Base-by-base conservation (phyloP, 2,797 vertebrate genomes). In the Thripadectes ignobilis region DNA sequence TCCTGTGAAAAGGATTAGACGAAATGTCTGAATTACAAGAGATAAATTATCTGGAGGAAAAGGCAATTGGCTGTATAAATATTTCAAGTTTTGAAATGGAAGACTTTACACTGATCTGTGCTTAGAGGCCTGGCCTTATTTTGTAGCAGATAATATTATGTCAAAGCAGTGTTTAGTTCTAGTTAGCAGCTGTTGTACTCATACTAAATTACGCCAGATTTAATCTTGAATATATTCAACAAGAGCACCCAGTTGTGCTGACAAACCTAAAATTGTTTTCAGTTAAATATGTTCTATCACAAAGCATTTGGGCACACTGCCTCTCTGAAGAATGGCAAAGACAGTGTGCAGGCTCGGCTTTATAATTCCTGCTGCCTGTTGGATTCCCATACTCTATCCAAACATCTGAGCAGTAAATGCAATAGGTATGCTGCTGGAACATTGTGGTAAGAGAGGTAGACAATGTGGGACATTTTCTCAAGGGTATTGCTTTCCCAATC, bases 211-310 rank as follows among this genome's bases (percentile, higher is more conserved):
- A 63, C 88, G 80, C 92, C 68, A 76, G 52, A 78, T 62, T 89
- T 87, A 74, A 78, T 93, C 32, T 68, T 88, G 45, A 84, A 46
- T 78, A 21, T 61, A 65, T 92, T 94, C 83, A 94, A 43, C 45
- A 52, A 54, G n/a, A 88, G 59, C 39, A 89, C 36, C 52, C 85
- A 77, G 54, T 96, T 87, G 67, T 94, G 88, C 85, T 94, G 94
- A 74, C 79, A 88, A 87, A 45, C 16, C 10, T 58, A 57, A 69
- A 93, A 83, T 62, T 0, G n/a, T 92, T 89, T 93, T 80, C 69
- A 36, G 32, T 82, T 73, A 75, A 85, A 72, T 82, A 79, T 61
- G n/a, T 79, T 94, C 41, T 76, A 10, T 88, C 1, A 2, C 63
- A 82, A 84, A 46, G 5, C 6, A 23, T 84, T 85, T 41, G 52